Evolutionary conservation across 2,888 invertebrate species (phyloP).

Genomic region (Nezara viridula): DNA sequence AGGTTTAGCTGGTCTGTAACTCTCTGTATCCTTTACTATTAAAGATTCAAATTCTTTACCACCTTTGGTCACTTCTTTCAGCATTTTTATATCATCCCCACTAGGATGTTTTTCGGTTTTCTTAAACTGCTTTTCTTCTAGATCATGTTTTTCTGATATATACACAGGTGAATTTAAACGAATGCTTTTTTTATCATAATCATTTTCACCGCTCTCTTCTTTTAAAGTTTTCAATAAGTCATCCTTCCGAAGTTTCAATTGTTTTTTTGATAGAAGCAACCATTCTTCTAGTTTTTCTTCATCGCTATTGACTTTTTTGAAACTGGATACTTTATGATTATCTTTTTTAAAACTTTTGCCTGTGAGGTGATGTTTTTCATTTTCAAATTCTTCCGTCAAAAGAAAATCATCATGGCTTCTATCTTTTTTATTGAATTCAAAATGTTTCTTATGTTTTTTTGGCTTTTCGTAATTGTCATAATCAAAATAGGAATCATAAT

Average conservation of each 20-base stretch:
- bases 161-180: conserved; percentile 50
- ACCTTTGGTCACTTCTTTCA: conserved; percentile 13
- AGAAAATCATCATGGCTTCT: conserved; percentile 21
- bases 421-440: conserved; percentile 56
- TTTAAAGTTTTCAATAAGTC: conserved; percentile 64
- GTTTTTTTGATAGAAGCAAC: conserved; percentile 63
- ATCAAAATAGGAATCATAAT: conserved; percentile 32
- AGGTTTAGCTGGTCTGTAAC: conserved; percentile 59
- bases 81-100: not conserved
- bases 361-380: conserved; percentile 23
- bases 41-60: conserved; percentile 15
- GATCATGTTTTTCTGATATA: not conserved
- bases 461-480: conserved; percentile 49
- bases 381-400: conserved; percentile 7
- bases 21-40: conserved; percentile 25
- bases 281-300: conserved; percentile 61
- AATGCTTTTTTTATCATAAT: conserved; percentile 18
- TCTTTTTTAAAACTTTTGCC: conserved; percentile 20
- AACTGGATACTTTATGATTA: conserved; percentile 15
- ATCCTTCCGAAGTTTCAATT: conserved; percentile 64
- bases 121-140: not conserved
- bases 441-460: conserved; percentile 61
- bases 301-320: conserved; percentile 48
- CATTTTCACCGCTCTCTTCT: conserved; percentile 56
- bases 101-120: not conserved